These are phyloP conservation scores for Mythimna lalbum DNA, from an alignment of 2,888 invertebrate species.

Conservation along the genomic window DNA sequence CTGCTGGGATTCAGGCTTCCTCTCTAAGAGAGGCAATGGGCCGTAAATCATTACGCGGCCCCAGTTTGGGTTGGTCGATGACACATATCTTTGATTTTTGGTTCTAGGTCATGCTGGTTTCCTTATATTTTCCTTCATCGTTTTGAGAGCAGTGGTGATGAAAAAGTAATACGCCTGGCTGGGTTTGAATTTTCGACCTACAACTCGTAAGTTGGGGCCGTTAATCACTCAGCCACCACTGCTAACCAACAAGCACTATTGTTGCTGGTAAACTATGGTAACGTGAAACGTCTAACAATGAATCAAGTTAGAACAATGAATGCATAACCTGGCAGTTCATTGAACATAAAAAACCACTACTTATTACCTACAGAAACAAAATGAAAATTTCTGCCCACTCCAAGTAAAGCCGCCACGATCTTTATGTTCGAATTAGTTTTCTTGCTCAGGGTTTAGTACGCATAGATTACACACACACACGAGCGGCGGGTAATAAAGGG, in stretches of 20 bases:
- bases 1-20: too few relatives aligned
- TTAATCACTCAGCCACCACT: too few relatives aligned
- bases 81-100: too few relatives aligned
- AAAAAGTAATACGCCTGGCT: too few relatives aligned
- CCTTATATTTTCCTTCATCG: too few relatives aligned
- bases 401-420: conserved; percentile 57
- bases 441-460: conserved; percentile 69
- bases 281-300: conserved; percentile 2
- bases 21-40: too few relatives aligned
- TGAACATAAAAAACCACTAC: conserved; percentile 34
- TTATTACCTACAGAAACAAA: conserved; percentile 50
- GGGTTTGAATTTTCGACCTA: too few relatives aligned
- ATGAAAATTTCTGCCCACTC: conserved; percentile 51
- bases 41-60: too few relatives aligned
- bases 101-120: too few relatives aligned
- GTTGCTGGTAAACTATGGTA: conserved; percentile 13
- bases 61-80: too few relatives aligned
- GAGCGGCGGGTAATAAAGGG: conserved; percentile 76
- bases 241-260: background rate
- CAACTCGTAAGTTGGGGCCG: too few relatives aligned
- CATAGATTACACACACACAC: conserved; percentile 77
- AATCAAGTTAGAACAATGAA: conserved; percentile 33
- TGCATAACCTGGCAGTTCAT: conserved; percentile 26
- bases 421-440: conserved; percentile 67
- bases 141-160: too few relatives aligned